Evolutionary conservation across 2,113 vertebrate species (phyloP), one percentile per base, ranked within the genome.

Genomic region (Ceuthmochares aereus): DNA sequence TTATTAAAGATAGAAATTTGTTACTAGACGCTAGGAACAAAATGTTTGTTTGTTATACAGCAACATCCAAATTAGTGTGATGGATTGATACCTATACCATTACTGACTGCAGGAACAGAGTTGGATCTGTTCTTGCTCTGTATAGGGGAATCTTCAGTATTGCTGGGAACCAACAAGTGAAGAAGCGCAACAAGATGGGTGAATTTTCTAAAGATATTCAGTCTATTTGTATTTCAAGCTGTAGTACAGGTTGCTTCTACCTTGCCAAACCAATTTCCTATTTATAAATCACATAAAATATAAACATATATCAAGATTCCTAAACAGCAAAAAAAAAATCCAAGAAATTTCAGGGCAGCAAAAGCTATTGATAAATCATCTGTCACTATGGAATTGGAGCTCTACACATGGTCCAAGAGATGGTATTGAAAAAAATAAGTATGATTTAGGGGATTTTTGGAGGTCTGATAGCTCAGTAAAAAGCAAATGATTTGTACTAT

Each of bases 41-140:
- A 17, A 14, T 51, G 2, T 51, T 62, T 62, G 20, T 40, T 90
- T 76, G 12, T 13, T 40, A 4, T 25, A 7, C 14, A 62, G 2
- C 17, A 21, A 14, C 42, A 16, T 22, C 7, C 2, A 4, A 73
- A 29, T 56, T 0, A 0, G 25, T 63, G 32, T 81, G 51, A 4
- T 30, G n/a, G n/a, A 55, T 84, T 13, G 4, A 27, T 68, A 9
- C n/a, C 7, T 66, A 6, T 84, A 26, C 68, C 34, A 12, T 54
- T 74, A 63, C 1, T 81, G 37, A 10, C 12, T 80, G 36, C 26
- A 75, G 51, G 74, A 81, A 45, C 0, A 2, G 40, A 5, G 25
- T 77, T 80, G 32, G 22, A 25, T 51, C 2, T 12, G 12, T 34
- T 88, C 43, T 64, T 60, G 30, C 51, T 86, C 45, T 87, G 58